Percentiles rank a stretch among this genome's conserved stretches.
These are phyloP conservation scores for Chiloscyllium punctatum DNA, from an alignment of 2,797 vertebrate species.

Conservation along the genomic window DNA sequence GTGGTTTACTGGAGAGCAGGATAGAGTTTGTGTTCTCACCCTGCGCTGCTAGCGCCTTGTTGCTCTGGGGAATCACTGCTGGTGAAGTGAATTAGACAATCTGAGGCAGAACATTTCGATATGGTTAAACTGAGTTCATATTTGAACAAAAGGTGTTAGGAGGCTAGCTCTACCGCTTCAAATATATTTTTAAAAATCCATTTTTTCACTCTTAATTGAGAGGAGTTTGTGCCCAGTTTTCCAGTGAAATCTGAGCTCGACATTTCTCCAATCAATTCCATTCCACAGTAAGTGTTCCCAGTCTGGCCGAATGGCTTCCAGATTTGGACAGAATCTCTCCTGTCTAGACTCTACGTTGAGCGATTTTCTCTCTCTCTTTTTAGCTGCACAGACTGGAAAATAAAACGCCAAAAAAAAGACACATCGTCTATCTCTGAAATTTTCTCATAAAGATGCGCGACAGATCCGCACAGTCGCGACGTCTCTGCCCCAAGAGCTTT, in stretches of 20 bases:
- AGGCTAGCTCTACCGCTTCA: neutral
- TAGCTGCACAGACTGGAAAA: constrained; percentile 62
- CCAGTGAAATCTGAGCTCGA: constrained; percentile 68
- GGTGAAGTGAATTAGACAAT: neutral
- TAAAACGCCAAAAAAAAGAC: constrained; percentile 67
- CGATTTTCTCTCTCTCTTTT: constrained; percentile 50
- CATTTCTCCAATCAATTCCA: constrained; percentile 42
- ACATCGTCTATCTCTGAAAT: neutral
- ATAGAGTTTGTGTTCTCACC: too few relatives aligned
- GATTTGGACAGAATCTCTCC: constrained; percentile 74
- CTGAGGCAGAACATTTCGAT: neutral
- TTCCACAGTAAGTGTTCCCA: constrained; percentile 57
- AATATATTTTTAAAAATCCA: constrained; percentile 4
- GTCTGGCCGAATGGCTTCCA: constrained; percentile 73
- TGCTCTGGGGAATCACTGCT: neutral
- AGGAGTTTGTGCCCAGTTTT: constrained; percentile 40
- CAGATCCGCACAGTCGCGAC: constrained; percentile 56
- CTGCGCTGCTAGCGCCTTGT: neutral
- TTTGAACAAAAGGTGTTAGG: neutral
- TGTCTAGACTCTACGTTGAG: constrained; percentile 84
- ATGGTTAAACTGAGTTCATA: neutral
- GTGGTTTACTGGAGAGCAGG: neutral
- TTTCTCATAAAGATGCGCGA: constrained; percentile 65
- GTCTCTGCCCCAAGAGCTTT: constrained; percentile 55
- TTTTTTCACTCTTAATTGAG: constrained; percentile 75